Conservation (phyloP, 1,140 invertebrate species). For the Macrostomum lignano region DNA sequence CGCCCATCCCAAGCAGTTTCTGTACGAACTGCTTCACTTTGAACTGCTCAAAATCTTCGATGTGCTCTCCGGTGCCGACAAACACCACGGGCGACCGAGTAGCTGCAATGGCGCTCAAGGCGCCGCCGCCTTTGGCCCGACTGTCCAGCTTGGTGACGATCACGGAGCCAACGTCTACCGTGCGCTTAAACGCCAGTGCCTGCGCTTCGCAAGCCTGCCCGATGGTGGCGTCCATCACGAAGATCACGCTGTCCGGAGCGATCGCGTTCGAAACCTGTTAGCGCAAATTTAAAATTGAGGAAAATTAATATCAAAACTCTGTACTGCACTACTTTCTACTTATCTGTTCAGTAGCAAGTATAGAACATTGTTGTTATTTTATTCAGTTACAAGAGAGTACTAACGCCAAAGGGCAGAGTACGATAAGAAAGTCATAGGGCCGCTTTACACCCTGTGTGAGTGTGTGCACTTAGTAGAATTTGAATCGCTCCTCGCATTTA, state of each 20-base stretch:
- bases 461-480: too few relatives aligned
- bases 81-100: conserved; percentile 95
- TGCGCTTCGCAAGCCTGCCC: conserved; percentile 89
- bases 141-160: conserved; percentile 97
- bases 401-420: too few relatives aligned
- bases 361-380: too few relatives aligned
- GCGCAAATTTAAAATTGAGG: too few relatives aligned
- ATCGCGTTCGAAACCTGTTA: conserved; percentile 13
- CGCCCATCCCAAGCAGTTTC: conserved; percentile 94
- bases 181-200: conserved; percentile 79
- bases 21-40: conserved; percentile 98
- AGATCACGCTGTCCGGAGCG: conserved; percentile 79
- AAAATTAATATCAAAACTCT: too few relatives aligned
- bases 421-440: too few relatives aligned
- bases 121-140: conserved; percentile 96
- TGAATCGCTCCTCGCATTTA: too few relatives aligned
- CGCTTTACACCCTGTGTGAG: too few relatives aligned
- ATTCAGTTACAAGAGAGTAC: too few relatives aligned
- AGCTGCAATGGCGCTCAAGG: conserved; percentile 88
- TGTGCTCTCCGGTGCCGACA: conserved; percentile 97
- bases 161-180: conserved; percentile 92
- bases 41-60: conserved; percentile 93
- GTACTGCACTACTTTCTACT: too few relatives aligned
- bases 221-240: conserved; percentile 99
- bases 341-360: too few relatives aligned